Base-by-base conservation (phyloP, 1,140 invertebrate species). In the Meloidogyne floridensis region DNA sequence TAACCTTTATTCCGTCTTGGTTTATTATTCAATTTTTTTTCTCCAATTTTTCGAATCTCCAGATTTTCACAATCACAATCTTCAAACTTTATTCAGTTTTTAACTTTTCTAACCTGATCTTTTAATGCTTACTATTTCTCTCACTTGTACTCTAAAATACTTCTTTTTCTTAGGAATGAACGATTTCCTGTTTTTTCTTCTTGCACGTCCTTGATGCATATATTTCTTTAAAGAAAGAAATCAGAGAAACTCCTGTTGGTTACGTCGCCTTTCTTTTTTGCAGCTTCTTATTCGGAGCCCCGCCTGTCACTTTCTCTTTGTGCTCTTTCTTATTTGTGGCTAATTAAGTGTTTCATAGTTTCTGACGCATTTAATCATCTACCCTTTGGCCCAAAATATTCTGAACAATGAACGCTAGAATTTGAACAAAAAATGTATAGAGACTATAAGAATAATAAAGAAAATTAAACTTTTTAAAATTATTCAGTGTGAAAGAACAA, bases 111-210 rank as follows among this genome's bases (percentile, higher is more conserved):
- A 47, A 47, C 47, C 7, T 47, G 3, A 47, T 32, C 32, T 32
- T 32, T 32, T 32, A 32, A 32, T 32, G 32, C 32, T 32, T 32
- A 32, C 32, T 32, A 32, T 32, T 32, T 32, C 32, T 32, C 32
- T 32, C 32, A 32, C 32, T 32, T 65, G 59, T 65, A 65, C 59
- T 65, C 59, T 65, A 65, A 65, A n/a, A 15, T n/a, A 18, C 10
- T 65, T 65, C n/a, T 13, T 59, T 59, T 65, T 18, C 15, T 65
- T 65, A 65, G 59, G 56, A 11, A 11, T 59, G 15, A 15, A 15
- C 59, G 59, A 65, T 65, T 59, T 65, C 59, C 59, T 65, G 59
- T 65, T 65, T 65, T 59, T 65, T n/a, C n/a, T 15, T 59, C 56
- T 15, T 65, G n/a, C 15, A n/a, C 59, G 59, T 65, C 59, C 15